Percentiles rank a stretch among this genome's conserved stretches.
Conservation (phyloP, 2,797 vertebrate genomes). For the Glossophaga mutica region DNA sequence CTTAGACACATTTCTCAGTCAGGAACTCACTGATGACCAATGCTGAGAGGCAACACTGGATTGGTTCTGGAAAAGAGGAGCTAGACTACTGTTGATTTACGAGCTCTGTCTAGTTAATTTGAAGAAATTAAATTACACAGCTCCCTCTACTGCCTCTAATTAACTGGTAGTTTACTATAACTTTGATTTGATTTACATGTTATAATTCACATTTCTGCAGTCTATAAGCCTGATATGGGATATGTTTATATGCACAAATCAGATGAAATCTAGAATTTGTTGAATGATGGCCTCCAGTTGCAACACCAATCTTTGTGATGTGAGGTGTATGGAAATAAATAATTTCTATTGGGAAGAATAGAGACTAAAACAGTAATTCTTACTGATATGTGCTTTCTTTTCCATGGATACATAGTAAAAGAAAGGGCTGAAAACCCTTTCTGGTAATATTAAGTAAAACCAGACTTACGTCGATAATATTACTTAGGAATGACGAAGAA, state of each 20-base stretch:
- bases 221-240: neutral
- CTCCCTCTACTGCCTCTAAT: neutral
- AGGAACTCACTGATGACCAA: neutral
- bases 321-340: neutral
- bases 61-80: neutral
- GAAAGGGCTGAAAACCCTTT: neutral
- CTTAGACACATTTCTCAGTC: neutral
- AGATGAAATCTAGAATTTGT: neutral
- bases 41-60: neutral
- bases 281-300: neutral
- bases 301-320: neutral
- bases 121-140: neutral
- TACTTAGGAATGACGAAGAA: neutral
- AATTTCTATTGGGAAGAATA: neutral
- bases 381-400: neutral
- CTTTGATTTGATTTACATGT: neutral
- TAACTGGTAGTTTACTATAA: neutral
- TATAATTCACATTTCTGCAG: neutral
- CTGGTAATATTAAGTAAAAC: neutral
- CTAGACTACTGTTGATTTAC: neutral
- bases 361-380: neutral
- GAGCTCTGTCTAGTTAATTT: neutral
- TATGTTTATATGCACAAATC: neutral
- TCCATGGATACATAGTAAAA: neutral
- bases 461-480: neutral